Evolutionary conservation across 2,797 vertebrate genomes (phyloP).

Genomic region (Pachyuromys duprasi): DNA sequence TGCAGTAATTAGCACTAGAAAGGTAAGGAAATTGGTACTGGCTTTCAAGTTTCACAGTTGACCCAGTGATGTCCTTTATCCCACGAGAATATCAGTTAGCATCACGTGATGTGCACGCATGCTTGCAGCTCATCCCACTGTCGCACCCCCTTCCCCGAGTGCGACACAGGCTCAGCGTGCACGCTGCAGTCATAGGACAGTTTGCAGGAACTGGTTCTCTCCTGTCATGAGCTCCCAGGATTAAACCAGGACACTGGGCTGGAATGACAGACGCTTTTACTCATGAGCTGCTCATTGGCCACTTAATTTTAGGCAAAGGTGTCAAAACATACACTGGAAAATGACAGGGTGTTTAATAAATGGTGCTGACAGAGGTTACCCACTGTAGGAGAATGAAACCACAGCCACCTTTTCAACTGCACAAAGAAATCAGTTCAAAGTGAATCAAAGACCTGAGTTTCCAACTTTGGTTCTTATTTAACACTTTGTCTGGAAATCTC

Average conservation of each 20-base stretch:
- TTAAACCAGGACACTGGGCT: background rate
- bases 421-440: background rate
- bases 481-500: background rate
- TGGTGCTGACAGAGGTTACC: background rate
- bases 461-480: background rate
- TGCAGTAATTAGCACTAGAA: background rate
- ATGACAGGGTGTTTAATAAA: background rate
- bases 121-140: background rate
- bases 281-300: background rate
- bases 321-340: background rate
- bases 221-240: background rate
- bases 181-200: background rate
- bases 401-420: background rate
- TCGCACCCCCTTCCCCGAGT: background rate
- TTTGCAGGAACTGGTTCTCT: background rate
- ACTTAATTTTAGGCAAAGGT: background rate
- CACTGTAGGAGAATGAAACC: too few relatives aligned
- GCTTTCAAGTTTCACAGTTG: background rate
- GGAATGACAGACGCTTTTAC: background rate
- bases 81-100: background rate
- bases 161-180: too few relatives aligned
- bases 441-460: background rate
- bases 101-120: background rate
- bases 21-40: background rate
- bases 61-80: background rate